Conservation (phyloP, 2,113 vertebrate genomes). For the Cyphomyrus plagiostoma region DNA sequence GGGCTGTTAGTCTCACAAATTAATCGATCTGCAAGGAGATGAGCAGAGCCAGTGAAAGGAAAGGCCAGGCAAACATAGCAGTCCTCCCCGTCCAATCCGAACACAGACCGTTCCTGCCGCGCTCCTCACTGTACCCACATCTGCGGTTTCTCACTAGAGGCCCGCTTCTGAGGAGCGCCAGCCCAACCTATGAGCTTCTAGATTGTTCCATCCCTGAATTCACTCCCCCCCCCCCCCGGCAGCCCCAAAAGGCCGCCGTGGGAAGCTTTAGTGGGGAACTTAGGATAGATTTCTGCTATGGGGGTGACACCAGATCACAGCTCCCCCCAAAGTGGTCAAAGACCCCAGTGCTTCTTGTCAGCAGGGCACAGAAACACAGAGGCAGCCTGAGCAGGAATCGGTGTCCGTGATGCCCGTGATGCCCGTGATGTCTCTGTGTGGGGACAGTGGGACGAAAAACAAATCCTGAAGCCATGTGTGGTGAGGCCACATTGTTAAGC, state of each 20-base stretch:
- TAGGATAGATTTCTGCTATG: not conserved
- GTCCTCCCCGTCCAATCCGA: not conserved
- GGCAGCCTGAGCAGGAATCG: not conserved
- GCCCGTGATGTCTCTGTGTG: not conserved
- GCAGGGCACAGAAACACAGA: not conserved
- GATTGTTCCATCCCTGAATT: not conserved
- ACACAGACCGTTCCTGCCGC: not conserved
- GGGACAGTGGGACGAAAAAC: not conserved
- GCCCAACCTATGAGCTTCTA: constrained; percentile 11
- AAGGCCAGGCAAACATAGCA: no score
- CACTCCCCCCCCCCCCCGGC: not conserved
- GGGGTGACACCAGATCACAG: not conserved
- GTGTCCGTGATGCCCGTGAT: not conserved
- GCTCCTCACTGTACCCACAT: not conserved
- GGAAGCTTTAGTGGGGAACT: constrained; percentile 5
- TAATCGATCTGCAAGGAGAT: not conserved
- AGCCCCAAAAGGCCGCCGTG: not conserved
- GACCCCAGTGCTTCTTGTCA: not conserved
- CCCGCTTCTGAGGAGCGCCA: not conserved
- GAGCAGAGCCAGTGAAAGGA: not conserved
- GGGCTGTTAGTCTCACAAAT: not conserved
- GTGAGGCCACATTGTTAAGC: not conserved
- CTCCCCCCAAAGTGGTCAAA: not conserved
- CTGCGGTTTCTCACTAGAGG: not conserved
- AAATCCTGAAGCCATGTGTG: not conserved